These are phyloP conservation scores for Urocyon cinereoargenteus DNA, from an alignment of 2,797 vertebrate genomes.

Conservation along the genomic window DNA sequence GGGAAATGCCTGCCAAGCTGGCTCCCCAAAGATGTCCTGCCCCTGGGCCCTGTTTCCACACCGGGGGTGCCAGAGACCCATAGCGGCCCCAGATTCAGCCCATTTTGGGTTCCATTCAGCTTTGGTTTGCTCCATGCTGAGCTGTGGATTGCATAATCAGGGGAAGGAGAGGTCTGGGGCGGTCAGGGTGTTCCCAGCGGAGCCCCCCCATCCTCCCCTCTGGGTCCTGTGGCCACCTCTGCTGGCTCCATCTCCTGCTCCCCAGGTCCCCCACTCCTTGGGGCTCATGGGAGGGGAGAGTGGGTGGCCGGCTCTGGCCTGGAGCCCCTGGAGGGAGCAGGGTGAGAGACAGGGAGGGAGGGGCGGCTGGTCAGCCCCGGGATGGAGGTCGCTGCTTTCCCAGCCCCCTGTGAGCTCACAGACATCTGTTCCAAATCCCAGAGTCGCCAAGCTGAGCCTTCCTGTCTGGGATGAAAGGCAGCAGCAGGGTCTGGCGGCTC, in stretches of 20 bases:
- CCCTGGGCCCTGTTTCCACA: not conserved
- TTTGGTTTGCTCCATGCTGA: not conserved
- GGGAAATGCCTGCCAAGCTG: not conserved
- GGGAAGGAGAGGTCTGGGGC: not conserved
- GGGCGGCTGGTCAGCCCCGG: not conserved
- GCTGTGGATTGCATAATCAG: accelerated
- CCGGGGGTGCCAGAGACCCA: accelerated
- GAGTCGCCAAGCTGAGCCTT: conserved; percentile 83
- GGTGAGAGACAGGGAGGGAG: conserved; percentile 35
- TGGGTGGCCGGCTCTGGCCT: not conserved
- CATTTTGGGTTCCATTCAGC: accelerated
- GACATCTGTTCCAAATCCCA: conserved; percentile 91
- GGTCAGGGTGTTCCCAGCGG: not conserved
- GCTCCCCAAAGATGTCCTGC: not conserved
- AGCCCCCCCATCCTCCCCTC: accelerated
- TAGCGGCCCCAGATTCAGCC: not conserved
- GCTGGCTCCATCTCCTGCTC: not conserved
- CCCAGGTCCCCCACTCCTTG: not conserved
- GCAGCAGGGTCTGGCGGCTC: not conserved
- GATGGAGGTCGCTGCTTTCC: conserved; percentile 90
- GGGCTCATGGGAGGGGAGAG: not conserved
- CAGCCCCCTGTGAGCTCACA: conserved; percentile 85
- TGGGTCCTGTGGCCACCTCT: not conserved
- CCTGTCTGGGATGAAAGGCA: conserved; percentile 86
- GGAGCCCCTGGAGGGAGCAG: conserved; percentile 80